Percentiles rank a stretch among this genome's conserved stretches.
Evolutionary conservation across 2,113 vertebrate genomes (phyloP).

Genomic region (Marmota flaviventris): DNA sequence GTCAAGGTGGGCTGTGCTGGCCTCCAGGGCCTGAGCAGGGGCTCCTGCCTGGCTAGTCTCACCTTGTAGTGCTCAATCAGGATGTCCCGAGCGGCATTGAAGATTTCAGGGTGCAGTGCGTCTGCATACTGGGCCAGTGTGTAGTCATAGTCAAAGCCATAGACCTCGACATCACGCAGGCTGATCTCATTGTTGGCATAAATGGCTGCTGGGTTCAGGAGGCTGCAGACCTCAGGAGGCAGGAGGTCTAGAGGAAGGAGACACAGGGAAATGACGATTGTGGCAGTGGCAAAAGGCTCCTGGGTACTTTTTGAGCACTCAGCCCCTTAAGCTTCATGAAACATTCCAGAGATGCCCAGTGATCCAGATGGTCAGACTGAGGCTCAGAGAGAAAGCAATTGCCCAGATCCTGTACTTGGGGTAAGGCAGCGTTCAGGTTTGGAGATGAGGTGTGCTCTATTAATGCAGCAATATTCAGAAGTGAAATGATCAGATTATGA

Average conservation of each 20-base stretch:
- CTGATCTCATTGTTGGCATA: conserved; percentile 93
- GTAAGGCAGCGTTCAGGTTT: not conserved
- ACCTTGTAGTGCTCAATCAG: conserved; percentile 92
- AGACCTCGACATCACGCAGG: conserved; percentile 89
- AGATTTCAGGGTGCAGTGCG: conserved; percentile 90
- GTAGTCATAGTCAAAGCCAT: conserved; percentile 92
- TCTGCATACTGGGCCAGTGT: conserved; percentile 91
- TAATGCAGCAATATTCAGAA: no score
- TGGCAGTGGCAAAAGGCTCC: not conserved
- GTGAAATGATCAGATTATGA: no score
- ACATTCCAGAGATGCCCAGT: not conserved
- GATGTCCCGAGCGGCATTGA: conserved; percentile 90
- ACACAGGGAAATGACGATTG: not conserved
- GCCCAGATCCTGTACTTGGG: not conserved
- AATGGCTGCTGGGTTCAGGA: conserved; percentile 90
- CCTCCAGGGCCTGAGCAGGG: not conserved
- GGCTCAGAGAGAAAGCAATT: not conserved
- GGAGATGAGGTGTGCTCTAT: no score
- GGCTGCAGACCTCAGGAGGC: conserved; percentile 91
- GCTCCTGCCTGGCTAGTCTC: not conserved
- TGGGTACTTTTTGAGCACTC: not conserved
- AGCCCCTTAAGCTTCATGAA: not conserved
- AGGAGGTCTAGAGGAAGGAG: conserved; percentile 87
- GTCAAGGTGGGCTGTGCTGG: not conserved
- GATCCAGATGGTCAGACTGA: not conserved